Conservation (phyloP, 2,888 invertebrate genomes). For the Drosophila quasianomalipes region DNA sequence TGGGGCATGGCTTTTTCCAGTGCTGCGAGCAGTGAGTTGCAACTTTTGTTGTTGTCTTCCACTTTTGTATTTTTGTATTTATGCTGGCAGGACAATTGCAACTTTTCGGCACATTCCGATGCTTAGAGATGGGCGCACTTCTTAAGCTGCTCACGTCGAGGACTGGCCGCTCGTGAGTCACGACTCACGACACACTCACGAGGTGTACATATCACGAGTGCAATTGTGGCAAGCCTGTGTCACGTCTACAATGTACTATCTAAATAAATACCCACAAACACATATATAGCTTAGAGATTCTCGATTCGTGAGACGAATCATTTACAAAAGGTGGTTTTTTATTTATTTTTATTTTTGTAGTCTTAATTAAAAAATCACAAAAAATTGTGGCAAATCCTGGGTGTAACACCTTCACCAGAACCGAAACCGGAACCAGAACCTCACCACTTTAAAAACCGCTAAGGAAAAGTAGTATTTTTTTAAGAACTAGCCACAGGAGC, state of each 20-base stretch:
- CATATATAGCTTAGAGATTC: not conserved
- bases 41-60: conserved; percentile 12
- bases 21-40: conserved; percentile 13
- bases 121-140: conserved; percentile 14
- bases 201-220: not conserved
- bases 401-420: not conserved
- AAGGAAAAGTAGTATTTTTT: not conserved
- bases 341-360: too few relatives aligned
- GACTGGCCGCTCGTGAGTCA: not conserved
- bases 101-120: conserved; percentile 19
- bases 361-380: not conserved
- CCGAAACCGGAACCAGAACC: not conserved
- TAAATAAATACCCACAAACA: too few relatives aligned
- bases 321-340: too few relatives aligned
- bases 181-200: not conserved
- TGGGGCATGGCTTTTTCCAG: not conserved
- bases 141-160: not conserved
- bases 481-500: not conserved
- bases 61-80: conserved; percentile 41
- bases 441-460: not conserved
- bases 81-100: conserved; percentile 38
- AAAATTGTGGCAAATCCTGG: not conserved
- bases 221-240: not conserved
- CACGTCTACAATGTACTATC: not conserved
- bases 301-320: not conserved